Base-by-base conservation (phyloP, 2,888 invertebrate genomes). In the Charanyca ferruginea region DNA sequence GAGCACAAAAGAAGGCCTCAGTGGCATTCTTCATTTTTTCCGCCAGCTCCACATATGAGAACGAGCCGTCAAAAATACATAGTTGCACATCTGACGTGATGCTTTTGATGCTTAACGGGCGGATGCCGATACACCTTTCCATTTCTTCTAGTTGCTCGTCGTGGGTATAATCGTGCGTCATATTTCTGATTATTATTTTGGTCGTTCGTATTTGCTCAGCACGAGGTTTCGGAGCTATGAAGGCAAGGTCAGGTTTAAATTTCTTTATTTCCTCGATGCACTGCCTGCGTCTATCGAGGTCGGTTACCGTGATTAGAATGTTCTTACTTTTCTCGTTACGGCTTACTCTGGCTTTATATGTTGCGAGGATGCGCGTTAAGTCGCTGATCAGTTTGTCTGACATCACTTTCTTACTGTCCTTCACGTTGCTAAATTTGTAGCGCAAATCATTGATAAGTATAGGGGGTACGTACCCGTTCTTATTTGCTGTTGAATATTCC, bases 1-100 rank as follows among this genome's bases (percentile, higher is more conserved):
- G 45, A 13, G 45, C 45, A 5, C 45, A 45, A 23, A 22, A 45
- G 13, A 45, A 45, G 22, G 45, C 20, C 6, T 45, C 45, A 13
- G 45, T 23, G 13, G 45, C 23, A 45, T 45, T 45, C 13, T 45
- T 45, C 45, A 45, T 45, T 45, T 23, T 20, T 45, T 45, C 45
- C 3, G 45, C 45, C 23, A 45, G 45, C 45, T 45, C 45, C 16
- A 22, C 23, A 23, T 45, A 45, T 45, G 45, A 45, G 13, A 45
- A 45, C 1, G 20, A 20, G 45, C 45, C 23, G 13, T 23, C 23
- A 13, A 45, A 45, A 5, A 45, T 45, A 23, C 45, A 45, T 23
- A 45, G 45, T 45, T 45, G 45, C 23, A 45, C 45, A 13, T 45
- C 45, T 20, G 22, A 22, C 23, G 45, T 45, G 9, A 45, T 45